Conservation (phyloP, 2,113 vertebrate species). For the Archilochus colubris region DNA sequence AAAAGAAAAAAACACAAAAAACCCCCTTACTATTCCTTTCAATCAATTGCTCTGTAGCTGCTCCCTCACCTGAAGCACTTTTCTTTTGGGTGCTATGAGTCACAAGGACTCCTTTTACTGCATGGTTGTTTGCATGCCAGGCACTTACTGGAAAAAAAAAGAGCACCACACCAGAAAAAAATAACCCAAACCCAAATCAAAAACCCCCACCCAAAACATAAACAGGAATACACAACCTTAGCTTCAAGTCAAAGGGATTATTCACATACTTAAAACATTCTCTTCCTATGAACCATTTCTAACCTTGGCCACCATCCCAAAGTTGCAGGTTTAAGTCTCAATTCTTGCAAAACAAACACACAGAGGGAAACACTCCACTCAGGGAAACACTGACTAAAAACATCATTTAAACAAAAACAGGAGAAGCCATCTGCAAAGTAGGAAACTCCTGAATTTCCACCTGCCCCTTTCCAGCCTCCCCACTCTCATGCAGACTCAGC, state of each 20-base stretch:
- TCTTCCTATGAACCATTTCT: not conserved
- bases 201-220: too few species aligned
- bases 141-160: not conserved
- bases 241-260: not conserved
- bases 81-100: not conserved
- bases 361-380: not conserved
- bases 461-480: not conserved
- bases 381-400: not conserved
- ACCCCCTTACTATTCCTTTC: not conserved
- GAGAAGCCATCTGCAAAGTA: not conserved
- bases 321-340: not conserved
- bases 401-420: not conserved
- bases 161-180: not conserved
- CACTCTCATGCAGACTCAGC: accelerated
- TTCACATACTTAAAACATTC: not conserved
- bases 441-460: not conserved
- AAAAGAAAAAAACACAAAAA: not conserved
- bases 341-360: conserved; percentile 25
- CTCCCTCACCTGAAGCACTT: not conserved
- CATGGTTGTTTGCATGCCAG: not conserved
- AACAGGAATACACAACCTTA: not conserved
- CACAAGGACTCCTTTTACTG: not conserved
- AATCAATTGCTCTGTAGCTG: not conserved
- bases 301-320: not conserved
- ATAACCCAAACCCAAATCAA: too few species aligned